Conservation (phyloP, 1,140 invertebrate species). For the Diuraphis noxia region DNA sequence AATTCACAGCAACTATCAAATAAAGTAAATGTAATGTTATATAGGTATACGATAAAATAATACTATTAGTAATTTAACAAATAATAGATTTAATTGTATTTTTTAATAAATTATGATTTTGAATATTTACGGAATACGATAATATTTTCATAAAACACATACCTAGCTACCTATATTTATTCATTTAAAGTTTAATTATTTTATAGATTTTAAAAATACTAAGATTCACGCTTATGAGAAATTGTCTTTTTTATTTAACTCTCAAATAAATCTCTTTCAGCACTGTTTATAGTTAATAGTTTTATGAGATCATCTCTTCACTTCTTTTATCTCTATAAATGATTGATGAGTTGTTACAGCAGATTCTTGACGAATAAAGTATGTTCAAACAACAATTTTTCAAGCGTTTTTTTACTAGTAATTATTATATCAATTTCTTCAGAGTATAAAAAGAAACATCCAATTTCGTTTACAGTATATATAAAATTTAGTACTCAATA, state of each 20-base stretch:
- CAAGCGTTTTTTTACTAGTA: not conserved
- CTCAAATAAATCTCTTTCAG: constrained; percentile 9
- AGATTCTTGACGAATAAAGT: constrained; percentile 10
- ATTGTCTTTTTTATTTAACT: not conserved
- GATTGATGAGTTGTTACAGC: constrained; percentile 16
- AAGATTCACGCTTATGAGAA: not conserved
- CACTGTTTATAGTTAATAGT: constrained; percentile 23
- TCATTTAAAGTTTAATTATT: not conserved
- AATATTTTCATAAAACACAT: not conserved
- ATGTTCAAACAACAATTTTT: constrained; percentile 20
- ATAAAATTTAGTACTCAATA: not conserved
- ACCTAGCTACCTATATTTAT: not conserved
- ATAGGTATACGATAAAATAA: not conserved
- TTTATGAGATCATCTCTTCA: constrained; percentile 33
- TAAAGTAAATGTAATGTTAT: not conserved
- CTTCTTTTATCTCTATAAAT: constrained; percentile 5
- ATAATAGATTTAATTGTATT: not conserved
- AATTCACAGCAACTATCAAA: not conserved
- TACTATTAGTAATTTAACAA: not conserved
- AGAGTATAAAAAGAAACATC: not conserved
- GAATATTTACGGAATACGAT: not conserved
- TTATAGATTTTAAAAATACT: not conserved
- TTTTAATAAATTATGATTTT: not conserved
- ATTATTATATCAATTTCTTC: not conserved
- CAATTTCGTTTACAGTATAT: not conserved